Percentiles rank a stretch among this genome's conserved stretches.
Conservation (phyloP, 1,140 invertebrate genomes). For the Ladona fulva region DNA sequence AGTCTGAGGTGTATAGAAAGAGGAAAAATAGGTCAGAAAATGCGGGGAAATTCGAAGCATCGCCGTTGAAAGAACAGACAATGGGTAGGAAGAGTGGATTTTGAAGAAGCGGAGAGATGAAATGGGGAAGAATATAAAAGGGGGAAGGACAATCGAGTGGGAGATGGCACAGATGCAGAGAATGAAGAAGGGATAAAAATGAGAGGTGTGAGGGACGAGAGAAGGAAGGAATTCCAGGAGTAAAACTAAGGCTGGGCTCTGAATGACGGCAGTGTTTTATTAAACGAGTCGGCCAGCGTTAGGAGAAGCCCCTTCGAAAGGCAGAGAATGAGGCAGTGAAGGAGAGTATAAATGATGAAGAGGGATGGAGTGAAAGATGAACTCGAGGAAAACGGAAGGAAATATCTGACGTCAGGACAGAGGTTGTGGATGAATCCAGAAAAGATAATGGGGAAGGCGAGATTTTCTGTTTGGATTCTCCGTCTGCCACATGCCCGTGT, state of each 20-base stretch:
- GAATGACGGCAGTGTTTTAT: neutral
- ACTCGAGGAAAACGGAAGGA: too few relatives aligned
- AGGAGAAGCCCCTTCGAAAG: too few relatives aligned
- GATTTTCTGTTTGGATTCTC: too few relatives aligned
- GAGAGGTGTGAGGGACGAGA: neutral
- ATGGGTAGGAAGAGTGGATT: neutral
- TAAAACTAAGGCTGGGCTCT: neutral
- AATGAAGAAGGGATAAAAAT: neutral
- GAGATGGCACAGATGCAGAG: neutral
- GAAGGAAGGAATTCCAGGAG: neutral
- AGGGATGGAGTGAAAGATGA: neutral
- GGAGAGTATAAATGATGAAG: neutral
- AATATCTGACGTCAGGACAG: too few relatives aligned
- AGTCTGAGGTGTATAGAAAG: too few relatives aligned
- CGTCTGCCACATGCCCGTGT: too few relatives aligned
- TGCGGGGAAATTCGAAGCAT: neutral
- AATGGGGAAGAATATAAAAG: neutral
- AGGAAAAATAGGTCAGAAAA: neutral
- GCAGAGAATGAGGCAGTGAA: neutral
- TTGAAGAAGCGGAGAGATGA: neutral
- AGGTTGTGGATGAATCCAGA: too few relatives aligned
- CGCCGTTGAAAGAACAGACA: neutral
- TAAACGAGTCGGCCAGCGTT: neutral
- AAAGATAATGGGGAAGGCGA: too few relatives aligned
- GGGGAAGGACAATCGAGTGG: neutral